Conservation (phyloP, 1,140 invertebrate genomes). For the Leptopilina clavipes region DNA sequence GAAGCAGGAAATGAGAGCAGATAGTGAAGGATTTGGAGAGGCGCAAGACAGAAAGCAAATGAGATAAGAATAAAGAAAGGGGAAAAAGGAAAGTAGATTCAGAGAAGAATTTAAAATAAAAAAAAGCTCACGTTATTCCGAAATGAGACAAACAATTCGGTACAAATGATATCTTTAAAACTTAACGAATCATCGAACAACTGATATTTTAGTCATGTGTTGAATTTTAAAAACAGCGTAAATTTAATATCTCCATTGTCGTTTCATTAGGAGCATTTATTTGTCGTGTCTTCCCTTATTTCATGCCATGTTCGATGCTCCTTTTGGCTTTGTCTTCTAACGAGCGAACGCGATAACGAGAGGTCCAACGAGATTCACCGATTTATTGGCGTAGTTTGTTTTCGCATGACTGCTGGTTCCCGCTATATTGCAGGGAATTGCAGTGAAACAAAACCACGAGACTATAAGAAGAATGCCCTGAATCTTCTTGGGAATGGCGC, state of each 20-base stretch:
- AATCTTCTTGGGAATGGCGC: background rate
- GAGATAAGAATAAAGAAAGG: background rate
- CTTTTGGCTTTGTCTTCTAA: conserved; percentile 24
- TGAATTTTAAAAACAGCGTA: background rate
- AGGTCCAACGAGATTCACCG: conserved; percentile 9
- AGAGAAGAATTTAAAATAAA: background rate
- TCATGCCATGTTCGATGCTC: background rate
- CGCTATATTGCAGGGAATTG: conserved; percentile 11
- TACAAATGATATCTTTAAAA: too few species aligned
- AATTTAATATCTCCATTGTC: background rate
- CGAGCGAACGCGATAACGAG: conserved; percentile 25
- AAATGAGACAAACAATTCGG: too few species aligned
- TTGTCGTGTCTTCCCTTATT: background rate
- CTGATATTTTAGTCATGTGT: background rate
- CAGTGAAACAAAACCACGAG: background rate
- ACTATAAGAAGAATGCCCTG: background rate
- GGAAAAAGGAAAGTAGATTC: background rate
- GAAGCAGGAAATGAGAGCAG: conserved; percentile 7
- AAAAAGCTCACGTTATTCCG: too few species aligned
- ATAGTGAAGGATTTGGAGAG: background rate
- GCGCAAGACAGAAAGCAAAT: conserved; percentile 13
- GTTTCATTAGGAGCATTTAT: conserved; percentile 16
- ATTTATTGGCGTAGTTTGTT: conserved; percentile 30
- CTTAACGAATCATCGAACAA: background rate
- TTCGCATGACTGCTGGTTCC: conserved; percentile 15